phyloP scores from a whole-genome alignment of 2,113 vertebrate genomes.

The Zosterops borbonicus region DNA sequence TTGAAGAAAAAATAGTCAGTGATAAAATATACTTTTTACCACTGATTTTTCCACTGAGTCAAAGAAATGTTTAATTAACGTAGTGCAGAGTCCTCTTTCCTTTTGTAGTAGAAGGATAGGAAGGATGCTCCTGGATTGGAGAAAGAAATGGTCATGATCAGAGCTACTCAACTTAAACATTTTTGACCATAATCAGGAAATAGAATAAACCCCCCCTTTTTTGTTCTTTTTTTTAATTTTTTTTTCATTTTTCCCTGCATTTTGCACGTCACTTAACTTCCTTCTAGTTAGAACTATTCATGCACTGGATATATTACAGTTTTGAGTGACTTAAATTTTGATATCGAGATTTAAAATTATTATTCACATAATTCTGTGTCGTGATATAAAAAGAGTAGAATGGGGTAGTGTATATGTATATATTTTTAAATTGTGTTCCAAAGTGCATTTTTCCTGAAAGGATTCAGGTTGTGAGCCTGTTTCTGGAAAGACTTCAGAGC shows the following conservation, averaged over 20 bases:
- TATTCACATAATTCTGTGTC: not conserved
- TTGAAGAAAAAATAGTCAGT: not conserved
- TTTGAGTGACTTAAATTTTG: not conserved
- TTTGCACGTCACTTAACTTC: not conserved
- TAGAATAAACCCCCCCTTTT: not conserved
- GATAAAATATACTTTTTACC: not conserved
- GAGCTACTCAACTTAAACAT: not conserved
- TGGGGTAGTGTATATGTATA: not conserved
- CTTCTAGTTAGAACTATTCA: not conserved
- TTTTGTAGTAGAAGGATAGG: not conserved
- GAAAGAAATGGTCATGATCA: not conserved
- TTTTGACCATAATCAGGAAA: not conserved
- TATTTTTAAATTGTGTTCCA: not conserved
- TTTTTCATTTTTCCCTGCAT: not conserved
- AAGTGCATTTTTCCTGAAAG: not conserved
- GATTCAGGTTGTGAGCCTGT: not conserved
- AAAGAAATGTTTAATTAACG: not conserved
- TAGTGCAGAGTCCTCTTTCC: not conserved
- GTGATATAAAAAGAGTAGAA: not conserved
- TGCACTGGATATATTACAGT: rapidly evolving
- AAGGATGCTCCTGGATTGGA: not conserved
- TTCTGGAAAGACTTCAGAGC: not conserved
- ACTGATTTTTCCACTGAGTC: not conserved
- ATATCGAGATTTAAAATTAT: not conserved
- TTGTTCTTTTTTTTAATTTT: too few relatives aligned